These are phyloP conservation scores for Sussaba pulchella DNA, from an alignment of 2,888 invertebrate species.

Conservation along the genomic window DNA sequence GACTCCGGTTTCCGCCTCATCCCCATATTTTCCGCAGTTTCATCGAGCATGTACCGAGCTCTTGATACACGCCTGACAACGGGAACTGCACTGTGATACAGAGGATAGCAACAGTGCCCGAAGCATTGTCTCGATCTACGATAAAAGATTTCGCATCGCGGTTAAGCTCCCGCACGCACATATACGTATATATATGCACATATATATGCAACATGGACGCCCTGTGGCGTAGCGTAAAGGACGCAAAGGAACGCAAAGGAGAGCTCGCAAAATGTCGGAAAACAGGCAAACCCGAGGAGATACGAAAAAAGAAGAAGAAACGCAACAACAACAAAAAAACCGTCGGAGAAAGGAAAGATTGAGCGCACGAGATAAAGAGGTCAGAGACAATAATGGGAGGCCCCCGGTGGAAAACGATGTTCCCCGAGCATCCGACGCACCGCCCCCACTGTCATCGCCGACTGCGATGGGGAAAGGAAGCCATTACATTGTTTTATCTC, in stretches of 20 bases:
- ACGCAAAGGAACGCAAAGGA: slow-evolving; percentile 52
- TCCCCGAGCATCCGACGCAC: slow-evolving; percentile 71
- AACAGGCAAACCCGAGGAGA: slow-evolving; percentile 62
- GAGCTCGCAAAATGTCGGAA: slow-evolving; percentile 58
- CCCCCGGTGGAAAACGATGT: slow-evolving; percentile 67
- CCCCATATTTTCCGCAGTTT: background rate
- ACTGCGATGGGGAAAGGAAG: slow-evolving; percentile 66
- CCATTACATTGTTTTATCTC: slow-evolving; percentile 71
- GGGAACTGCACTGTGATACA: slow-evolving; percentile 22
- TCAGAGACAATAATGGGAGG: slow-evolving; percentile 77
- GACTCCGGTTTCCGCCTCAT: slow-evolving; percentile 6
- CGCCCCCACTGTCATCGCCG: slow-evolving; percentile 64
- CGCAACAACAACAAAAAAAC: slow-evolving; percentile 26
- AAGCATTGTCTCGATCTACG: slow-evolving; percentile 77
- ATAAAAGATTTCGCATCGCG: slow-evolving; percentile 80
- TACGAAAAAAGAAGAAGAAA: slow-evolving; percentile 35
- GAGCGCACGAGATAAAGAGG: slow-evolving; percentile 78
- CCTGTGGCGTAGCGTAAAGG: slow-evolving; percentile 24
- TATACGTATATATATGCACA: slow-evolving; percentile 5
- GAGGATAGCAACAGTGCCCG: slow-evolving; percentile 56
- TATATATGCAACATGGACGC: no score
- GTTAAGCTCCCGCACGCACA: slow-evolving; percentile 62
- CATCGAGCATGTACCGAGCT: slow-evolving; percentile 29
- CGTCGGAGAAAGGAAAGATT: slow-evolving; percentile 72
- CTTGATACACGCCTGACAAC: slow-evolving; percentile 29